Conservation (phyloP, 2,113 vertebrate genomes). For the Catharus fuscescens region DNA sequence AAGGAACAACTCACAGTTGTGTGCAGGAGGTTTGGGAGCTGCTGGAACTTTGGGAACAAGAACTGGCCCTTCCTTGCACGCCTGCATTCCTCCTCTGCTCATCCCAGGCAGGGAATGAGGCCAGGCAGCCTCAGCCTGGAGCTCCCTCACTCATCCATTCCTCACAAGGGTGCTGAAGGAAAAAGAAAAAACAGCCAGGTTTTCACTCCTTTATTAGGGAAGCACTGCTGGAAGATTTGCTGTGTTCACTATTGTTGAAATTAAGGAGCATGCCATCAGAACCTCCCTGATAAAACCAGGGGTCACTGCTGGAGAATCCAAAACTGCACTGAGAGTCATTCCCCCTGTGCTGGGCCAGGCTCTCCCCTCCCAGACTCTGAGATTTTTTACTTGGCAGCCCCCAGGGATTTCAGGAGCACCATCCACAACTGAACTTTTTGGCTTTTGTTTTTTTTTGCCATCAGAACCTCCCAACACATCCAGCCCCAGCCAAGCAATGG, state of each 20-base stretch:
- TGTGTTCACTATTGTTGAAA: neutral
- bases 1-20: neutral
- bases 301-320: neutral
- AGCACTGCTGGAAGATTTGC: neutral
- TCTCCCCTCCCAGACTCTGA: neutral
- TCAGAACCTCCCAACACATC: neutral
- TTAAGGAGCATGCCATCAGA: too few species aligned
- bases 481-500: neutral
- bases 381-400: accelerated
- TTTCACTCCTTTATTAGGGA: neutral
- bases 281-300: too few species aligned
- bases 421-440: neutral
- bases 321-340: accelerated
- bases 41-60: neutral
- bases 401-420: neutral
- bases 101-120: neutral
- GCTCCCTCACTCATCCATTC: neutral
- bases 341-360: neutral
- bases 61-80: neutral
- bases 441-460: neutral
- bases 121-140: accelerated
- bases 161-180: neutral
- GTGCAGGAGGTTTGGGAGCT: neutral
- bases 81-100: neutral
- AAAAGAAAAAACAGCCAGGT: neutral